Evolutionary conservation across 2,113 vertebrate species (phyloP).

Genomic region (Platysternon megacephalum): DNA sequence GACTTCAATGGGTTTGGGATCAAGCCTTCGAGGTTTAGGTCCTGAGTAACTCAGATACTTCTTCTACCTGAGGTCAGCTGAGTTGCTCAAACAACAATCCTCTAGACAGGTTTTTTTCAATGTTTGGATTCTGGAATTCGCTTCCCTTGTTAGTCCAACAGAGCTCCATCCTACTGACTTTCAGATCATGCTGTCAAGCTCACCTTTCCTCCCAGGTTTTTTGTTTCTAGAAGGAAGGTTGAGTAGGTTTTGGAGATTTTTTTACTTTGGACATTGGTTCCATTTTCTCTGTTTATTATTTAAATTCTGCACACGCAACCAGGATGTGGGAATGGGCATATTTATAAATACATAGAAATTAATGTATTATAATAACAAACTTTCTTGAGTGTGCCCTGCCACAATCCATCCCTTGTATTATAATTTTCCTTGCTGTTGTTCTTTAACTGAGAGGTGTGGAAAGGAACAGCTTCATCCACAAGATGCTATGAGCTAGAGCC

Average conservation of each 20-base stretch:
- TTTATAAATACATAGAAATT: constrained; percentile 47
- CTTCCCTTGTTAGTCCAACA: constrained; percentile 11
- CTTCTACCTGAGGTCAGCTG: not conserved
- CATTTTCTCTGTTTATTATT: not conserved
- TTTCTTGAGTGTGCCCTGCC: constrained; percentile 39
- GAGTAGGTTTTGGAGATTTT: constrained; percentile 33
- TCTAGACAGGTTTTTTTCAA: constrained; percentile 22
- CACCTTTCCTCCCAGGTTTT: constrained; percentile 36
- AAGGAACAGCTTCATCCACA: not conserved
- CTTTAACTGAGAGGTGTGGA: not conserved
- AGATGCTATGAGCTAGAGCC: not conserved
- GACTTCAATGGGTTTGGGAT: not conserved
- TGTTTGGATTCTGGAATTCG: constrained; percentile 47
- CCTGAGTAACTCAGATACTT: not conserved
- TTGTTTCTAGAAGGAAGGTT: constrained; percentile 33
- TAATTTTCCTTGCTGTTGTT: not conserved
- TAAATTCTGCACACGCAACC: constrained; percentile 9
- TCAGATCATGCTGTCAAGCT: constrained; percentile 41
- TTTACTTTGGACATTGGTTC: constrained; percentile 11
- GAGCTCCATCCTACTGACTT: constrained; percentile 35
- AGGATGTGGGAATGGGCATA: not conserved
- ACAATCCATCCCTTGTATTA: constrained; percentile 50
- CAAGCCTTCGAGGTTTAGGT: not conserved
- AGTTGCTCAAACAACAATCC: constrained; percentile 16
- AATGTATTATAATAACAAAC: constrained; percentile 50